These are phyloP conservation scores for Chelon auratus DNA, from an alignment of 2,797 vertebrate species.

Conservation along the genomic window DNA sequence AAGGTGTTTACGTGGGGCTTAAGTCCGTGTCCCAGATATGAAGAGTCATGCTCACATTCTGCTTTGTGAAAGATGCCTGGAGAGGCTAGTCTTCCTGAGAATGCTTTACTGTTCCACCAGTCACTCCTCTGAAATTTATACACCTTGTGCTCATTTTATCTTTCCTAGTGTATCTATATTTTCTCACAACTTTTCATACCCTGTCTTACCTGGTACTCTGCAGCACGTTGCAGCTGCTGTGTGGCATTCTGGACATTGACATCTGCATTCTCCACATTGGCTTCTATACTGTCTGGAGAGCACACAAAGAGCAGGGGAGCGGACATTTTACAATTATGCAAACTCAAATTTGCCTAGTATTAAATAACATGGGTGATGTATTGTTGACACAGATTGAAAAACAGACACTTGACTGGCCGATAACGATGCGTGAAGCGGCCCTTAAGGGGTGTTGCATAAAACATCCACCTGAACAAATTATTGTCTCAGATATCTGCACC, in stretches of 20 bases:
- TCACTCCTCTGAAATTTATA: slow-evolving; percentile 1
- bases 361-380: background rate
- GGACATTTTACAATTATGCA: background rate
- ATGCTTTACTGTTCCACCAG: background rate
- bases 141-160: background rate
- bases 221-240: slow-evolving; percentile 91
- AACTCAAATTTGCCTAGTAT: background rate
- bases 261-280: slow-evolving; percentile 93
- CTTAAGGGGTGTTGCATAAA: no score
- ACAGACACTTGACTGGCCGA: no score
- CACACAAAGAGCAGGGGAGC: slow-evolving; percentile 14
- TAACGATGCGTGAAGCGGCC: no score
- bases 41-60: slow-evolving; percentile 9
- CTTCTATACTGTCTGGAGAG: slow-evolving; percentile 91
- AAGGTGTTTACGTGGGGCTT: background rate
- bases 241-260: slow-evolving; percentile 90
- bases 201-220: slow-evolving; percentile 90
- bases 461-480: no score
- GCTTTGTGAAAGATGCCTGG: background rate
- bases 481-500: no score
- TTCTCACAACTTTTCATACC: no score
- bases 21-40: background rate
- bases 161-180: background rate
- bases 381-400: no score
- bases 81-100: background rate